Percentiles rank a stretch among this genome's conserved stretches.
These are phyloP conservation scores for Pyxicephalus adspersus DNA, from an alignment of 2,113 vertebrate species.

Conservation along the genomic window DNA sequence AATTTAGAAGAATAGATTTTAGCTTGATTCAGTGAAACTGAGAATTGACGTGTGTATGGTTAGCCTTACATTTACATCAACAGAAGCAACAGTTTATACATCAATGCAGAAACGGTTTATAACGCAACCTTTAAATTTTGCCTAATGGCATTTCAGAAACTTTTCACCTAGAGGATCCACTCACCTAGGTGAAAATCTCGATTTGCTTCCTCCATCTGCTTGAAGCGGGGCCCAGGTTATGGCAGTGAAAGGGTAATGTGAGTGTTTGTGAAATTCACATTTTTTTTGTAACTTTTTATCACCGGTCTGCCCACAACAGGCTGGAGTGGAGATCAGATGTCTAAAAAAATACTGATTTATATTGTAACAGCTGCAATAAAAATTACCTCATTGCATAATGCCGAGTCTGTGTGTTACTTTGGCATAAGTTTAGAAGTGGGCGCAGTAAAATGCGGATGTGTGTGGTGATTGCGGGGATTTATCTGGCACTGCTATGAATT, in stretches of 20 bases:
- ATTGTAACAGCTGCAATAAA: constrained; percentile 48
- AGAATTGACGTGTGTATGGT: no score
- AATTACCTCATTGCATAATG: constrained; percentile 31
- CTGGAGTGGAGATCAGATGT: constrained; percentile 5
- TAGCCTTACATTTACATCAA: no score
- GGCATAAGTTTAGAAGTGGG: neutral
- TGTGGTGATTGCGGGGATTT: neutral
- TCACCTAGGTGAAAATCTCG: no score
- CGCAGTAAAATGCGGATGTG: neutral
- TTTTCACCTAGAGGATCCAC: no score
- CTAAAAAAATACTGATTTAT: constrained; percentile 24
- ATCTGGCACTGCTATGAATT: neutral
- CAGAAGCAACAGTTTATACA: no score
- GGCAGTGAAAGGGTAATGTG: constrained; percentile 23
- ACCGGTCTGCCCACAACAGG: neutral
- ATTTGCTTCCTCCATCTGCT: neutral
- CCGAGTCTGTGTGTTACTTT: neutral
- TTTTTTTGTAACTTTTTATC: neutral
- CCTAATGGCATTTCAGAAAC: no score
- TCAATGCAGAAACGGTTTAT: no score
- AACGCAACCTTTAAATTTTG: no score
- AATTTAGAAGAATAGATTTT: no score
- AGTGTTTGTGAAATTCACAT: neutral
- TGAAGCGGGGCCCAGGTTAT: neutral
- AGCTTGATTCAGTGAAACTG: no score